Evolutionary conservation across 2,797 vertebrate genomes (phyloP).

Genomic region (Champsocephalus esox): DNA sequence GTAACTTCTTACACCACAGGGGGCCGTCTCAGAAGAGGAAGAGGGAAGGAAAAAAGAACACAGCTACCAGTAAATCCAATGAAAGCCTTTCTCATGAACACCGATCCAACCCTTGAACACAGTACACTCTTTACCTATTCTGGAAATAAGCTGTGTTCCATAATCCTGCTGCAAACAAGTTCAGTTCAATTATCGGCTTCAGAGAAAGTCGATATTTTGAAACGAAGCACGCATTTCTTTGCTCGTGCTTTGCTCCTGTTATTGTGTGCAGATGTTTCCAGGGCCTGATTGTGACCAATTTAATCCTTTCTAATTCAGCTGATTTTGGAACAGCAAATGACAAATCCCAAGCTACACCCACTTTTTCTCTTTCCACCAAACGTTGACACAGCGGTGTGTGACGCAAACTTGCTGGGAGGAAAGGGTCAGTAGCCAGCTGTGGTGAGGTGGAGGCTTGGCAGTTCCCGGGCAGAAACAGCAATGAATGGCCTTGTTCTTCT

Average conservation of each 20-base stretch:
- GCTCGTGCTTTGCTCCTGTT: constrained; percentile 29
- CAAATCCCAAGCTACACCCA: constrained; percentile 55
- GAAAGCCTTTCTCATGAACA: constrained; percentile 17
- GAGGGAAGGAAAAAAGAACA: constrained; percentile 10
- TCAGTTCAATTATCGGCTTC: constrained; percentile 33
- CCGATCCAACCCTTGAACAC: constrained; percentile 1
- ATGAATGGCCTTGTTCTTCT: constrained; percentile 80
- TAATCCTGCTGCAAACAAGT: constrained; percentile 27
- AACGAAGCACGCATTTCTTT: constrained; percentile 45
- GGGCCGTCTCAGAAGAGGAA: constrained; percentile 8
- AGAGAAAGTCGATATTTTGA: constrained; percentile 60
- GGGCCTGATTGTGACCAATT: constrained; percentile 48
- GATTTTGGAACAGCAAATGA: constrained; percentile 63
- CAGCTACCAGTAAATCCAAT: constrained; percentile 24
- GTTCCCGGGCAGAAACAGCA: constrained; percentile 66
- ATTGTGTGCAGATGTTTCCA: constrained; percentile 59
- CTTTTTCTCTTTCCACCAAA: constrained; percentile 58
- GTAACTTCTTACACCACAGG: constrained; percentile 33
- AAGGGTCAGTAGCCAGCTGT: constrained; percentile 72
- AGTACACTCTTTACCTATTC: constrained; percentile 26
- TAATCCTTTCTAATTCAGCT: constrained; percentile 44
- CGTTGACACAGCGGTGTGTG: constrained; percentile 67
- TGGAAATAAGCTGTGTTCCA: constrained; percentile 27
- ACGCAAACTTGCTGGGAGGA: constrained; percentile 63
- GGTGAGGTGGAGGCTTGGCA: constrained; percentile 70